Evolutionary conservation across 2,888 invertebrate genomes (phyloP).

Genomic region (Micropterix aruncella): DNA sequence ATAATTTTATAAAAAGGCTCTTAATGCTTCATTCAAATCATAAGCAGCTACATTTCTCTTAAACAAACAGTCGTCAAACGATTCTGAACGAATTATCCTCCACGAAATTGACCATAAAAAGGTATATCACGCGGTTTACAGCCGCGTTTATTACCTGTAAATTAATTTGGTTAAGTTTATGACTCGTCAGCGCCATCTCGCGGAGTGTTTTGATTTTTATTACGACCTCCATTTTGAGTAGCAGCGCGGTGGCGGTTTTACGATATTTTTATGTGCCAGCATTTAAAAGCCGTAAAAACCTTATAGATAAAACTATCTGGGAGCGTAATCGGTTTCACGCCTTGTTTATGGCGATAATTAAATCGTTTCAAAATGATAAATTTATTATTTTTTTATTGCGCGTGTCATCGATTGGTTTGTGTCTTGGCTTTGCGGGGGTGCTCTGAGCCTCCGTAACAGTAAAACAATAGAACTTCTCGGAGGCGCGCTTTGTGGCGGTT

Average conservation of each 20-base stretch:
- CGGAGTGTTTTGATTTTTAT: slow-evolving; percentile 3
- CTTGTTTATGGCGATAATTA: too few species aligned
- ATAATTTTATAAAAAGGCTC: too few species aligned
- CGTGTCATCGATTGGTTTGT: neutral
- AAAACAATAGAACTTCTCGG: neutral
- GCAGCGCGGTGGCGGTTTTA: slow-evolving; percentile 1
- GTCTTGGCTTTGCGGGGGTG: neutral
- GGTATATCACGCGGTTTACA: neutral
- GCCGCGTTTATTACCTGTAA: neutral
- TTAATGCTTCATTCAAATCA: too few species aligned
- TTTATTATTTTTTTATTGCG: neutral
- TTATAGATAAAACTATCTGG: too few species aligned
- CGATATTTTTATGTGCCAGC: slow-evolving; percentile 2
- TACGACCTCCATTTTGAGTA: slow-evolving; percentile 1
- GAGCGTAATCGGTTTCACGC: too few species aligned
- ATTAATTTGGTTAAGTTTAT: neutral
- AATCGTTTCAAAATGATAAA: neutral
- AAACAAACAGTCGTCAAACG: too few species aligned
- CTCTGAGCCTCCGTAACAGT: neutral
- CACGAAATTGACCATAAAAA: neutral
- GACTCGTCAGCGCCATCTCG: neutral
- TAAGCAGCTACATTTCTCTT: too few species aligned
- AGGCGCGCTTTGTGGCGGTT: neutral
- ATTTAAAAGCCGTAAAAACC: neutral
- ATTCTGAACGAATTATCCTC: neutral